Evolutionary conservation across 2,888 invertebrate species (phyloP).

Genomic region (Athalia rosae): DNA sequence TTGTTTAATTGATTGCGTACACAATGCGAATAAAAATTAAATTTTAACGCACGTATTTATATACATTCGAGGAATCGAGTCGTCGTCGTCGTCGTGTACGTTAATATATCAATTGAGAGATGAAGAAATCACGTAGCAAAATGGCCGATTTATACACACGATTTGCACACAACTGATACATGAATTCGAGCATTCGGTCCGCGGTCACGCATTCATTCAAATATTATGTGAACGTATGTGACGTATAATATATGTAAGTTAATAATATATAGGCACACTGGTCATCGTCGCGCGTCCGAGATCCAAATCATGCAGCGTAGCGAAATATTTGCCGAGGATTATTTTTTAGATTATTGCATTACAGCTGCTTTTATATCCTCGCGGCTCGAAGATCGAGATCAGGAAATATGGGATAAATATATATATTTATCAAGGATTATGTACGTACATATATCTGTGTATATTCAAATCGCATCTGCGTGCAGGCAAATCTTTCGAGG

Average conservation of each 20-base stretch:
- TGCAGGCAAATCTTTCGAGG: slow-evolving; percentile 8
- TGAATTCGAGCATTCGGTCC: not conserved
- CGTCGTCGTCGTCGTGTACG: too few species aligned
- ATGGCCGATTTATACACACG: slow-evolving; percentile 18
- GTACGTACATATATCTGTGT: not conserved
- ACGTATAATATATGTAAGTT: not conserved
- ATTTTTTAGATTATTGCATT: not conserved
- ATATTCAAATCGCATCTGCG: not conserved
- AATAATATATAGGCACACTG: not conserved
- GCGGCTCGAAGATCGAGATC: slow-evolving; percentile 13
- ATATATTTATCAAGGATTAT: slow-evolving; percentile 4
- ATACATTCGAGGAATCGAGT: too few species aligned
- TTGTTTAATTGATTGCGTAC: too few species aligned
- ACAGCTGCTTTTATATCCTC: not conserved
- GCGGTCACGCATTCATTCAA: not conserved
- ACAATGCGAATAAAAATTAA: not conserved
- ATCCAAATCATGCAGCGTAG: slow-evolving; percentile 20
- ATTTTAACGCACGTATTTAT: not conserved
- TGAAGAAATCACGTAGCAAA: slow-evolving; percentile 33
- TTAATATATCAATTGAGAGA: slow-evolving; percentile 35
- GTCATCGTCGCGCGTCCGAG: slow-evolving; percentile 20
- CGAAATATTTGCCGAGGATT: not conserved
- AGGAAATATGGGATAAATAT: not conserved
- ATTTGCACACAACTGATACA: slow-evolving; percentile 33
- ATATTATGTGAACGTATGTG: not conserved